These are phyloP conservation scores for Drosophila arizonae DNA, from an alignment of 1,140 invertebrate genomes.

Conservation along the genomic window DNA sequence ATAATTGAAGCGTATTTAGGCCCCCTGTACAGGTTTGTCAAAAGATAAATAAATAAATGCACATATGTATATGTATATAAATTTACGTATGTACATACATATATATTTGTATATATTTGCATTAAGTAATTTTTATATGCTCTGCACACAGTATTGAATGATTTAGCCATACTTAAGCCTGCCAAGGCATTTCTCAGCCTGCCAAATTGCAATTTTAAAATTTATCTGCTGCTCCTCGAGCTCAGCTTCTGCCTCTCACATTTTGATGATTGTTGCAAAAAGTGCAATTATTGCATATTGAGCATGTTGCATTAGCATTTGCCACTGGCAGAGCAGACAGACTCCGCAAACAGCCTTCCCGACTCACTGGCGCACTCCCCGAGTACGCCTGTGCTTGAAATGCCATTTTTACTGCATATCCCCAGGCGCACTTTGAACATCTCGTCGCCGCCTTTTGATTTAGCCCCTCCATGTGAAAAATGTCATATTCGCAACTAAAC, in stretches of 20 bases:
- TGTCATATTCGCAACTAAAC: constrained; percentile 46
- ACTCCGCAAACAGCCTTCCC: no score
- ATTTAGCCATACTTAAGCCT: constrained; percentile 37
- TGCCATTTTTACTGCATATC: constrained; percentile 74
- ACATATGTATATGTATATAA: neutral
- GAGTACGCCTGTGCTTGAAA: constrained; percentile 41
- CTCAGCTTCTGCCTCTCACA: neutral
- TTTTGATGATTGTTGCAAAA: constrained; percentile 53
- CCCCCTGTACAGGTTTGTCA: constrained; percentile 14
- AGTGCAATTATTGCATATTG: constrained; percentile 65
- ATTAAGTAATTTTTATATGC: neutral
- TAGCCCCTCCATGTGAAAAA: constrained; percentile 26
- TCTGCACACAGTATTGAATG: constrained; percentile 59
- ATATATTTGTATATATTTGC: no score
- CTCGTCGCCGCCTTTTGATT: constrained; percentile 31
- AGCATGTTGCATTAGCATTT: constrained; percentile 56
- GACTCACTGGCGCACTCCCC: neutral
- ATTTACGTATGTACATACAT: neutral
- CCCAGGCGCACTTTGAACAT: constrained; percentile 63
- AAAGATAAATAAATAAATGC: neutral
- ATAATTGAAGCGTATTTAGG: constrained; percentile 80
- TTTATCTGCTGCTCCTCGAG: neutral
- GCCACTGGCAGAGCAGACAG: neutral
- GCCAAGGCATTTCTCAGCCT: constrained; percentile 26
- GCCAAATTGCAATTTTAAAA: constrained; percentile 7